Evolutionary conservation across 2,113 vertebrate genomes (phyloP), one percentile per base, ranked within the genome.

Genomic region (Austrofundulus limnaeus): DNA sequence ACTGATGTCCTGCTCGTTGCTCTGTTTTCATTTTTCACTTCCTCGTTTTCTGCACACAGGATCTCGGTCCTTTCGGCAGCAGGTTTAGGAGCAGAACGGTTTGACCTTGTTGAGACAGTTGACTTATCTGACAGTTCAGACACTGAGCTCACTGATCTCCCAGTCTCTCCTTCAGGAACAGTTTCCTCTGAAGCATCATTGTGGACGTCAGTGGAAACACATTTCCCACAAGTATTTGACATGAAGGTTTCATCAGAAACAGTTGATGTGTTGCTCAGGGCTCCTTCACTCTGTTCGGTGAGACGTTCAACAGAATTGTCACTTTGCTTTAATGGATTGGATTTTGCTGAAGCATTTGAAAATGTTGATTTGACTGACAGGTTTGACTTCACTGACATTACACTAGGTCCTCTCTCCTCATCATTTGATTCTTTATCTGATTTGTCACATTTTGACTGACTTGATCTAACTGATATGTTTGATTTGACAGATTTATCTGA

Each of bases 261-360:
- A 2, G 6, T 6, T 21, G 78, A 86, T 45, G 74, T 45, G 39
- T 37, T 73, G 41, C 68, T 80, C 37, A 41, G 34, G 12, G 72
- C 41, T 75, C 63, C 67, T 46, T 78, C 68, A 46, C 37, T 42
- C 25, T 39, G 68, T 72, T 64, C 55, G 61, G 47, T 53, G 61
- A 5, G 28, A 17, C 47, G 56, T n/a, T 37, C 42, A 53, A 14
- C 38, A 51, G 71, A 53, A 48, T 13, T 73, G 24, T 85, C 78
- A 12, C 51, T 42, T 11, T 80, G 76, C 14, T 16, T 60, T 5
- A 76, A 70, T 12, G 28, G 76, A 6, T 59, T 79, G 9, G 75
- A 76, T 66, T 61, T 87, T 16, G 80, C 87, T 54, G 83, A 81
- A 58, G 61, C 21, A 24, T 66, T 84, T 65, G 81, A 87, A n/a